Conservation (phyloP, 2,113 vertebrate species). For the Atlantisia rogersi region DNA sequence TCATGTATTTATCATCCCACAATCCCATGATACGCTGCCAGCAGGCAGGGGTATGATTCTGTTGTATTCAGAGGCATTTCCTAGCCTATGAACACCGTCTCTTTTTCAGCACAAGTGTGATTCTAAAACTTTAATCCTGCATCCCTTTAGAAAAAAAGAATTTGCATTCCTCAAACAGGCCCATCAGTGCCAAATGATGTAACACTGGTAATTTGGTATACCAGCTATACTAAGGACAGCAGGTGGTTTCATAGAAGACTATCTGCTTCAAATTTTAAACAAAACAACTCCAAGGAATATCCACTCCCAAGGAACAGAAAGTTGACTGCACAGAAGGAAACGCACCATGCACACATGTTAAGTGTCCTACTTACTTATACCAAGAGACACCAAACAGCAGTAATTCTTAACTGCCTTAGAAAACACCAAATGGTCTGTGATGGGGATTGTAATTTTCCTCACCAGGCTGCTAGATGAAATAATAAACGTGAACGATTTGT, state of each 20-base stretch:
- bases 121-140: background rate
- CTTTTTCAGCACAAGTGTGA: background rate
- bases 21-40: background rate
- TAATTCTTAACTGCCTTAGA: background rate
- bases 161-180: background rate
- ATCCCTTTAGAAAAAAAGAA: background rate
- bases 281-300: background rate
- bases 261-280: background rate
- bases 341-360: background rate
- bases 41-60: background rate
- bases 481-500: constrained; percentile 1
- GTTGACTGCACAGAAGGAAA: background rate
- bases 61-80: background rate
- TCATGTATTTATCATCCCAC: background rate
- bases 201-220: background rate
- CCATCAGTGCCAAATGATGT: background rate
- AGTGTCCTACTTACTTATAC: background rate
- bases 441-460: background rate
- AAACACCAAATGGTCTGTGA: constrained; percentile 7
- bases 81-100: background rate
- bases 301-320: background rate
- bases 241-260: background rate
- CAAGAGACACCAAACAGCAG: background rate
- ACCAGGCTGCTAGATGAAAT: constrained; percentile 9
- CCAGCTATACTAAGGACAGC: background rate